Percentiles rank a stretch among this genome's conserved stretches.
phyloP scores from a whole-genome alignment of 2,797 vertebrate species.

The Pristis pectinata region DNA sequence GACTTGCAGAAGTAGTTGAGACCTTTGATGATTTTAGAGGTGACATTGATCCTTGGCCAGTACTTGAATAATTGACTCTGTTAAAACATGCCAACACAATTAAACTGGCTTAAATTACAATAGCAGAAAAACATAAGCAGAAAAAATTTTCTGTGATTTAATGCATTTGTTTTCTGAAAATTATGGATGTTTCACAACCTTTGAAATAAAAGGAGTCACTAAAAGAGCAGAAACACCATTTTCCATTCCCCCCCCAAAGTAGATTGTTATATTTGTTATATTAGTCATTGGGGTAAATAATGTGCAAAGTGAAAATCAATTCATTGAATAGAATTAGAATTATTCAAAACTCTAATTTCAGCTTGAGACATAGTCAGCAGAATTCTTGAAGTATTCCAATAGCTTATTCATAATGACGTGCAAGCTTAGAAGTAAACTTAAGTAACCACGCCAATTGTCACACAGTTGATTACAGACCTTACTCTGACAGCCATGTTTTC shows the following conservation, averaged over 20 bases:
- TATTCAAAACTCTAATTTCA: neutral
- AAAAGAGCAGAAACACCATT: neutral
- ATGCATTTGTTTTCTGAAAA: neutral
- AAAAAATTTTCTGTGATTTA: neutral
- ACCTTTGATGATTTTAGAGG: conserved; percentile 74
- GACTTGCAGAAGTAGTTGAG: conserved; percentile 62
- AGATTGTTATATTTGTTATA: neutral
- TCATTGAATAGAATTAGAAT: neutral
- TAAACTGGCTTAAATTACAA: neutral
- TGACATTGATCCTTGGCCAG: conserved; percentile 58
- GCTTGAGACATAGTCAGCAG: neutral
- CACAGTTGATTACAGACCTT: neutral
- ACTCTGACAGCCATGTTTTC: neutral
- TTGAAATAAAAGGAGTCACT: neutral
- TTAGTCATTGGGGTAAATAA: neutral
- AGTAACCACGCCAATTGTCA: neutral
- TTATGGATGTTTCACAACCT: neutral
- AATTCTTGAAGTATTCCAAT: neutral
- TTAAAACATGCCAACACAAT: conserved; percentile 38
- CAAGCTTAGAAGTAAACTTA: neutral
- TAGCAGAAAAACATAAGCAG: neutral
- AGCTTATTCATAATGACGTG: neutral
- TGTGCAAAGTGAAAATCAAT: neutral
- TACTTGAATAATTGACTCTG: conserved; percentile 61
- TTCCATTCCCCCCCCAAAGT: neutral